phyloP scores from a whole-genome alignment of 2,113 vertebrate species.

The Nipponia nippon region DNA sequence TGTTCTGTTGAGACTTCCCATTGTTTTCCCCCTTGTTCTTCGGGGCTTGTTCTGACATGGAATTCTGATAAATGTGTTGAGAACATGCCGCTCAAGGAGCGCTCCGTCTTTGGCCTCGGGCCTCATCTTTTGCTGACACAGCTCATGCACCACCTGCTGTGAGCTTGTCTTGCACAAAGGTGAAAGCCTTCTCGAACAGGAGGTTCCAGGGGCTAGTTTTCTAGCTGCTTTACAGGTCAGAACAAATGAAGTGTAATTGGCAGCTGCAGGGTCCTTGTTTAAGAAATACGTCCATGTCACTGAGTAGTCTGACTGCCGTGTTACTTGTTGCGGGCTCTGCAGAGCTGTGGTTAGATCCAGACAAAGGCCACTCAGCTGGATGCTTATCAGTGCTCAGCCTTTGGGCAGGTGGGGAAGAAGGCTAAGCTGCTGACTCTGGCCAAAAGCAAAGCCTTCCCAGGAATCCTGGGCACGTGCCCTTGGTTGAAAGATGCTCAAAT shows the following conservation, averaged over 20 bases:
- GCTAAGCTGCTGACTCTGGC: neutral
- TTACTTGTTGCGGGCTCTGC: neutral
- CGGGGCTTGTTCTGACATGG: neutral
- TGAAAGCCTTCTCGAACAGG: neutral
- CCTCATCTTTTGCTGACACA: neutral
- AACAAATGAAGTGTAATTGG: slow-evolving; percentile 20
- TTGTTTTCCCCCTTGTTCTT: neutral
- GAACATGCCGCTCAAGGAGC: neutral
- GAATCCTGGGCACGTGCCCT: neutral
- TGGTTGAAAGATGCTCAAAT: neutral
- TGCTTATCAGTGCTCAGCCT: neutral
- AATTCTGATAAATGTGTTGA: neutral
- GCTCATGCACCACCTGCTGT: neutral
- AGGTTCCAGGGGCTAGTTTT: neutral
- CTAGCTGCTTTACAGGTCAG: neutral
- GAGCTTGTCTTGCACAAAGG: neutral
- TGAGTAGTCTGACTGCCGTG: neutral
- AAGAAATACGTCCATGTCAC: neutral
- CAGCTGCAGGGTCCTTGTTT: slow-evolving; percentile 4
- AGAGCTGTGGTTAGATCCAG: neutral
- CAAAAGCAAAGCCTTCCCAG: slow-evolving; percentile 21
- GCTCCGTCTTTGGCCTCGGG: neutral
- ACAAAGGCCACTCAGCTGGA: neutral
- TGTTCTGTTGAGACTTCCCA: neutral
- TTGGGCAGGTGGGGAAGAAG: neutral